Evolutionary conservation across 2,888 invertebrate species (phyloP).

Genomic region (Trissolcus japonicus): DNA sequence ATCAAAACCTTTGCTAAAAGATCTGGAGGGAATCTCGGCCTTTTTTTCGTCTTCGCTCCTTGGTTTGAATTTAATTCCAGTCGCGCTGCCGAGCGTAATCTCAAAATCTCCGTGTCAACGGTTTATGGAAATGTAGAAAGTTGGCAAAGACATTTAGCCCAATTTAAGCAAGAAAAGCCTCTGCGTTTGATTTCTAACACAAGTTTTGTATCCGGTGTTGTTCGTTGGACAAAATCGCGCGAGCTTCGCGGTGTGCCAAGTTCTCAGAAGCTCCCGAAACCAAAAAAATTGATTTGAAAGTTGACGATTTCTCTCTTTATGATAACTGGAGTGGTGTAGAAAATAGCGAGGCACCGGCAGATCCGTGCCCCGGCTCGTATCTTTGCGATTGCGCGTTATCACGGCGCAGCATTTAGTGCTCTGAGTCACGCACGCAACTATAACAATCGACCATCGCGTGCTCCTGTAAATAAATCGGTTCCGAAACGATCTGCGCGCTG

Average conservation of each 20-base stretch:
- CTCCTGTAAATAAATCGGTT: constrained; percentile 41
- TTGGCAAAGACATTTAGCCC: constrained; percentile 5
- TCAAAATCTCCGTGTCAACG: constrained; percentile 1
- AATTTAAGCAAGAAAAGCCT: constrained; percentile 7
- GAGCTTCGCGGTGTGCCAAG: too few species aligned
- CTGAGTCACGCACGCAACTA: constrained; percentile 31
- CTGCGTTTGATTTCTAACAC: not conserved
- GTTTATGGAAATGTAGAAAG: constrained; percentile 11
- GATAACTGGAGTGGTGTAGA: constrained; percentile 33
- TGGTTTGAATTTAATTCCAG: too few species aligned
- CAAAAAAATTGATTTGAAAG: constrained; percentile 31
- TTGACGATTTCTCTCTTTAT: constrained; percentile 35
- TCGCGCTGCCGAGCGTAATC: too few species aligned
- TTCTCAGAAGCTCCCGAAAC: constrained; percentile 16
- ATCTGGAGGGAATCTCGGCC: too few species aligned
- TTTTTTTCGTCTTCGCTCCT: too few species aligned
- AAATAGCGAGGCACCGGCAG: constrained; percentile 27
- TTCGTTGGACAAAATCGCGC: too few species aligned
- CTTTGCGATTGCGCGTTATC: constrained; percentile 46
- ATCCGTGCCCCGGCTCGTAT: constrained; percentile 11
- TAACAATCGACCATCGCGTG: constrained; percentile 46
- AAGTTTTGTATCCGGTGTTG: too few species aligned
- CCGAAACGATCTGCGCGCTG: constrained; percentile 21
- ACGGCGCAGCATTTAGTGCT: constrained; percentile 30
- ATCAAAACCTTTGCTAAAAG: too few species aligned